These are phyloP conservation scores for Drosophila ananassae DNA, from an alignment of 1,140 invertebrate genomes.

Conservation along the genomic window DNA sequence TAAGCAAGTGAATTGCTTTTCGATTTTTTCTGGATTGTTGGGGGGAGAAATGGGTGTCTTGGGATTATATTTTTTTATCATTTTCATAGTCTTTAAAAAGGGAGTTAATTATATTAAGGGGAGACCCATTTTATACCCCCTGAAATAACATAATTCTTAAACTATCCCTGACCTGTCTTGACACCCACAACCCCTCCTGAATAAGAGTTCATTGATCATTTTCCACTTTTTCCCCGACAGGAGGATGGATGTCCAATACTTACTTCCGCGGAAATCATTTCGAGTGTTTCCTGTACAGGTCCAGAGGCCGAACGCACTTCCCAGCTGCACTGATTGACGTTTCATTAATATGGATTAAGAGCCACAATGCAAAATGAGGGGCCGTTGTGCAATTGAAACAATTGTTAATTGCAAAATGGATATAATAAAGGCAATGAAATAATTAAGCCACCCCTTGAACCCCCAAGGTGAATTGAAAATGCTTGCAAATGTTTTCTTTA, in stretches of 20 bases:
- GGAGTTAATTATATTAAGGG: too few species aligned
- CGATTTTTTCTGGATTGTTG: neutral
- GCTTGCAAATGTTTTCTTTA: constrained; percentile 44
- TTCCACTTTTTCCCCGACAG: neutral
- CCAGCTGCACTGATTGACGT: constrained; percentile 31
- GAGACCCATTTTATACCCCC: too few species aligned
- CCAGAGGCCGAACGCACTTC: constrained; percentile 11
- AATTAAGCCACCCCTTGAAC: neutral
- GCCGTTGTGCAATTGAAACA: constrained; percentile 36
- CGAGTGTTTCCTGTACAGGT: constrained; percentile 17
- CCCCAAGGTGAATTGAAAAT: constrained; percentile 18
- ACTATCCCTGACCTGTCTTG: too few species aligned
- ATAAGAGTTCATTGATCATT: neutral
- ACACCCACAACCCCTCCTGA: neutral
- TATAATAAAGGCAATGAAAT: constrained; percentile 33
- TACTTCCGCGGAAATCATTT: constrained; percentile 22
- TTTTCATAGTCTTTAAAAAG: too few species aligned
- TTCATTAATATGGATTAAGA: constrained; percentile 31
- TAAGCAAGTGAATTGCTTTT: neutral
- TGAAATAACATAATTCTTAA: too few species aligned
- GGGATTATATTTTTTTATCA: too few species aligned
- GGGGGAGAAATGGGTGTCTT: neutral
- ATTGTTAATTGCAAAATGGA: constrained; percentile 40
- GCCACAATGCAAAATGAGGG: constrained; percentile 30
- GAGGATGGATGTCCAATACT: constrained; percentile 11